Conservation (phyloP, 35 echinoderm and acorn worm genomes). For the Holothuria glaberrima region DNA sequence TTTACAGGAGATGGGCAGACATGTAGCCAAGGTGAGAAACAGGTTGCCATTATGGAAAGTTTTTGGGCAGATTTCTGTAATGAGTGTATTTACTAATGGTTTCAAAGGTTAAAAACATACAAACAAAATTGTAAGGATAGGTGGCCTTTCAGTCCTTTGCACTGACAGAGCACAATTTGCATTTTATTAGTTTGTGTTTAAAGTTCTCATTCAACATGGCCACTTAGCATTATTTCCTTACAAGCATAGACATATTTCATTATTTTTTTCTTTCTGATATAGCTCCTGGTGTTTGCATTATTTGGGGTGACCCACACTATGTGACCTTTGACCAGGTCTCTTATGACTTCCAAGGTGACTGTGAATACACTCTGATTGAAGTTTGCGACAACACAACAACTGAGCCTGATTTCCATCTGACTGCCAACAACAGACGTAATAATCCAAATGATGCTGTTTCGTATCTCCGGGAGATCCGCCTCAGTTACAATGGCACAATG, state of each 20-base stretch:
- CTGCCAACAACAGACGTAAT: constrained; percentile 50
- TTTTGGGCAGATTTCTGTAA: no score
- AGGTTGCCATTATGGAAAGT: no score
- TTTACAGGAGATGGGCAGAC: constrained; percentile 63
- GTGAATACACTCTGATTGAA: constrained; percentile 70
- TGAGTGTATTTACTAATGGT: no score
- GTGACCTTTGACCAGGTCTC: constrained; percentile 67
- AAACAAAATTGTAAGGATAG: no score
- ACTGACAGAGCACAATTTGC: no score
- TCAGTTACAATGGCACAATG: constrained; percentile 36
- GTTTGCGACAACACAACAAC: constrained; percentile 25
- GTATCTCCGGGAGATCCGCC: constrained; percentile 56
- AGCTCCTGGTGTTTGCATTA: constrained; percentile 70
- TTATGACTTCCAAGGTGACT: constrained; percentile 82
- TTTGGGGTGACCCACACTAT: constrained; percentile 91
- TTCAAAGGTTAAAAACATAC: no score
- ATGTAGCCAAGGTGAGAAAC: constrained; percentile 62
- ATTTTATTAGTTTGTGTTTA: no score
- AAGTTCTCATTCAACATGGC: no score
- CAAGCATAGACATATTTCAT: no score
- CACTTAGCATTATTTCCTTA: no score
- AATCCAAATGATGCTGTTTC: constrained; percentile 67
- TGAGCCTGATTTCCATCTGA: constrained; percentile 38
- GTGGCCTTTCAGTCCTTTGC: no score
- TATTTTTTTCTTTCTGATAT: no score